phyloP scores from a whole-genome alignment of 2,888 invertebrate genomes.

The Trilocha varians region DNA sequence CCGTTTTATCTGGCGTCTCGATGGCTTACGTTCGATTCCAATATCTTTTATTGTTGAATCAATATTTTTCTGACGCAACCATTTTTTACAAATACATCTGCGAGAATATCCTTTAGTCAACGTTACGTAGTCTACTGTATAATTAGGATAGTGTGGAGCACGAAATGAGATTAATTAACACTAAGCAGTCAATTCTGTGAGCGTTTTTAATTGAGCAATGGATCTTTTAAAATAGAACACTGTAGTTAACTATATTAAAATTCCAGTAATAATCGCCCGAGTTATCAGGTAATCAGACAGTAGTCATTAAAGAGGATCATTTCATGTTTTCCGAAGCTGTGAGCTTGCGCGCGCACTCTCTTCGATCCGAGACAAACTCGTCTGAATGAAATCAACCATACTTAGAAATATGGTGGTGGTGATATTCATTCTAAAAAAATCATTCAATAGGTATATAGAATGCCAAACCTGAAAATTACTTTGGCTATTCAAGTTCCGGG shows the following conservation, averaged over 20 bases:
- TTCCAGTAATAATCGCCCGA: neutral
- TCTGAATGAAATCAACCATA: slow-evolving; percentile 60
- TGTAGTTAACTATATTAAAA: neutral
- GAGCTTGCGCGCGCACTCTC: slow-evolving; percentile 57
- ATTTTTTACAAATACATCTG: too few species aligned
- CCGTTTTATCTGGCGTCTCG: slow-evolving; percentile 21
- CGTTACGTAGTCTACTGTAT: too few species aligned
- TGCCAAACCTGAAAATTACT: too few species aligned
- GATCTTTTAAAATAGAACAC: neutral
- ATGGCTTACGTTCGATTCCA: slow-evolving; percentile 21
- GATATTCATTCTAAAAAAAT: too few species aligned
- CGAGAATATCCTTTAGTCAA: too few species aligned
- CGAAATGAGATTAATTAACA: too few species aligned
- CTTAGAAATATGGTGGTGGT: slow-evolving; percentile 21
- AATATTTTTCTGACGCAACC: too few species aligned
- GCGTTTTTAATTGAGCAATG: too few species aligned
- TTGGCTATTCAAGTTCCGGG: too few species aligned
- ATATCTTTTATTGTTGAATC: slow-evolving; percentile 12
- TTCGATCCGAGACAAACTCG: slow-evolving; percentile 51
- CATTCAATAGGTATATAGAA: too few species aligned
- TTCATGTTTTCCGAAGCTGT: slow-evolving; percentile 21
- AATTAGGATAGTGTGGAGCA: too few species aligned
- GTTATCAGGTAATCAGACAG: neutral
- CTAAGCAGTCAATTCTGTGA: too few species aligned
- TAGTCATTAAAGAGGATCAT: neutral